These are phyloP conservation scores for Fringilla coelebs DNA, from an alignment of 2,797 vertebrate species.

Conservation along the genomic window DNA sequence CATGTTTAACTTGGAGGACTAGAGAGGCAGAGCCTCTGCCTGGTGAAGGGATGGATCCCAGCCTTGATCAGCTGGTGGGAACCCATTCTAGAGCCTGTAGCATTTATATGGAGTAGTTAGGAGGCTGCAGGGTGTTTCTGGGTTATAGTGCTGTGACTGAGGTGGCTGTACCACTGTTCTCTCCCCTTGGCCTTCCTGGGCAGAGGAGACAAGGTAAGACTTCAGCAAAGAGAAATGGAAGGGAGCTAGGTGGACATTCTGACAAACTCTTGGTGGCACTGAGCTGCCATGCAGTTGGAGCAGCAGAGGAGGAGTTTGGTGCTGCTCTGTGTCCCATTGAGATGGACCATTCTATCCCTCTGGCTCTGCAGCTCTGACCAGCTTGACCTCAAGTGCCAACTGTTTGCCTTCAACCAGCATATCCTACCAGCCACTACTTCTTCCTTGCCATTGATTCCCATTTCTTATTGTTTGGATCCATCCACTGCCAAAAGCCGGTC, in stretches of 20 bases:
- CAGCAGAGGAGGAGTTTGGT: not conserved
- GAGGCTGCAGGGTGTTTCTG: not conserved
- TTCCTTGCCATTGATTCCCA: not conserved
- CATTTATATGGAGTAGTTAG: not conserved
- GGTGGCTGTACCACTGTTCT: not conserved
- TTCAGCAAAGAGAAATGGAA: not conserved
- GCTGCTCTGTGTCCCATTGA: not conserved
- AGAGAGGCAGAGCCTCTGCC: not conserved
- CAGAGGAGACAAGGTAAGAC: not conserved
- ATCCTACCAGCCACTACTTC: not conserved
- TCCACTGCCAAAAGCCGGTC: not conserved
- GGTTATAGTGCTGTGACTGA: not conserved
- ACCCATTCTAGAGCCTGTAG: rapidly evolving
- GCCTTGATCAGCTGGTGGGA: not conserved
- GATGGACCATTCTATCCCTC: not conserved
- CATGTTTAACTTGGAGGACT: rapidly evolving
- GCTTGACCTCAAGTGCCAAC: not conserved
- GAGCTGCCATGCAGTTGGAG: not conserved
- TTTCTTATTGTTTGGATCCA: not conserved
- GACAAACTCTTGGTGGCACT: not conserved
- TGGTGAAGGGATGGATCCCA: not conserved
- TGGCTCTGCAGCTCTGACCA: not conserved
- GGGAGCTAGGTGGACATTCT: not conserved
- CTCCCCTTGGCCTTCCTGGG: not conserved
- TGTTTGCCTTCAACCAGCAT: not conserved